These are phyloP conservation scores for Calliopum simillimum DNA, from an alignment of 2,888 invertebrate species.

Conservation along the genomic window DNA sequence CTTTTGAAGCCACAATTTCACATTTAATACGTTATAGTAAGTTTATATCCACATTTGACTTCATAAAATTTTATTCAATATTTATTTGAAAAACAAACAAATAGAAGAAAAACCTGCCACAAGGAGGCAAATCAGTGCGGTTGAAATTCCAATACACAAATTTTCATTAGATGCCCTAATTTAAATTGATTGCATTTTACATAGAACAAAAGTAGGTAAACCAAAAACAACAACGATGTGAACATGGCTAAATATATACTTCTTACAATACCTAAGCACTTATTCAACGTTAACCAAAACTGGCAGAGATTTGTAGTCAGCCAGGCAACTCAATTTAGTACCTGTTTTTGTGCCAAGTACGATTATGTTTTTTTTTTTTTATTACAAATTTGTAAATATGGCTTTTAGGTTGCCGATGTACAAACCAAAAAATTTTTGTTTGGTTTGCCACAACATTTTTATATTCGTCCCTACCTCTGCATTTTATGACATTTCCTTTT, in stretches of 20 bases:
- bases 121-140: neutral
- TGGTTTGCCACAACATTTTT: neutral
- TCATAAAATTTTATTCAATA: neutral
- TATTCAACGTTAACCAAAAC: too few relatives aligned
- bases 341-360: neutral
- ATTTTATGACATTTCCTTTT: neutral
- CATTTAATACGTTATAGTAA: too few relatives aligned
- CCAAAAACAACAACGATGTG: too few relatives aligned
- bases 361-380: neutral
- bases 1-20: too few relatives aligned
- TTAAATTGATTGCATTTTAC: constrained; percentile 20
- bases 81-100: too few relatives aligned
- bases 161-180: constrained; percentile 12
- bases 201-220: neutral
- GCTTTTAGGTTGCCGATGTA: neutral
- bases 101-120: neutral
- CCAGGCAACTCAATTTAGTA: too few relatives aligned
- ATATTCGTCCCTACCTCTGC: neutral
- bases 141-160: neutral
- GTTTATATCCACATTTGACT: too few relatives aligned
- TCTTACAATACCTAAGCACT: too few relatives aligned
- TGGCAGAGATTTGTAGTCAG: too few relatives aligned
- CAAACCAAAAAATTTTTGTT: too few relatives aligned
- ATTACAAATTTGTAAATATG: neutral
- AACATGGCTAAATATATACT: too few relatives aligned